Percentiles rank a stretch among this genome's conserved stretches.
Evolutionary conservation across 2,113 vertebrate species (phyloP).

Genomic region (Ceyx melanurus): DNA sequence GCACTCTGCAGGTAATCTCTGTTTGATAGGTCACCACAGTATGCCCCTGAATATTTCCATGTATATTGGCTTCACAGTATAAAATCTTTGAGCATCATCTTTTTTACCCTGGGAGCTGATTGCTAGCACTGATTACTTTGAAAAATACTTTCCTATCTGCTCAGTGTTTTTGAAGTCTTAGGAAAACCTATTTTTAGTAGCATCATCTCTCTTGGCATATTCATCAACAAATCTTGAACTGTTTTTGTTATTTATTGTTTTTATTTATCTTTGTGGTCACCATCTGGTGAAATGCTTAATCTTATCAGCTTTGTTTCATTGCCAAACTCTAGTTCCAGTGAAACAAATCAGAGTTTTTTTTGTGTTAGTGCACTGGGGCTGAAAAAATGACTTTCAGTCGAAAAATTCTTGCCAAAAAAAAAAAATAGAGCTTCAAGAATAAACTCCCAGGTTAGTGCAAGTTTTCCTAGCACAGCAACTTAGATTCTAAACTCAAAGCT

Average conservation of each 20-base stretch:
- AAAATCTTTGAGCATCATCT: neutral
- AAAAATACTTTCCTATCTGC: neutral
- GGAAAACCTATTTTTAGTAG: neutral
- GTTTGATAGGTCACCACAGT: neutral
- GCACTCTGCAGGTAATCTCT: neutral
- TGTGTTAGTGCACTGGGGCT: neutral
- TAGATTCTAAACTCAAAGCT: neutral
- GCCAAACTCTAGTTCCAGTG: neutral
- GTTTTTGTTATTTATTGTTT: neutral
- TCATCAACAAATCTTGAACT: neutral
- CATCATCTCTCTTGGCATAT: neutral
- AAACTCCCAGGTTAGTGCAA: neutral
- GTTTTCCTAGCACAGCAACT: neutral
- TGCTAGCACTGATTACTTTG: neutral
- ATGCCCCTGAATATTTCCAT: neutral
- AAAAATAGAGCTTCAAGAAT: neutral
- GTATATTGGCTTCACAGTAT: neutral
- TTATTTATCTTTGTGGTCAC: neutral
- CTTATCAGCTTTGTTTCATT: neutral
- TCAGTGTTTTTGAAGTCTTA: neutral
- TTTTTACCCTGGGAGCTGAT: neutral
- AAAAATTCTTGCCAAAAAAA: neutral
- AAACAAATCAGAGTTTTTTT: neutral
- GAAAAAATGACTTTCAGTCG: neutral
- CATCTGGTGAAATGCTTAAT: neutral